Conservation (phyloP, 1,140 invertebrate genomes). For the Camponotus vicinus region DNA sequence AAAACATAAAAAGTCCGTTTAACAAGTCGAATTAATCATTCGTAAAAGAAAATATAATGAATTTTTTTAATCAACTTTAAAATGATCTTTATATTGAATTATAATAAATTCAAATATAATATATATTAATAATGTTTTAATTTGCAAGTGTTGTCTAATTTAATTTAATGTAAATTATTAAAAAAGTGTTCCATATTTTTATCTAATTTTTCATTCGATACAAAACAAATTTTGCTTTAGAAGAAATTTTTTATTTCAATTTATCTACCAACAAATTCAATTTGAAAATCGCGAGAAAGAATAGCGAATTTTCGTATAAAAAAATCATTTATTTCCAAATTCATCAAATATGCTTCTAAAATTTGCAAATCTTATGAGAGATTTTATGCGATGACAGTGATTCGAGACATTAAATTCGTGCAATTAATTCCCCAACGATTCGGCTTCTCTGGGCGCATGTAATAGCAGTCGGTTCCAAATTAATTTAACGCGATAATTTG, state of each 20-base stretch:
- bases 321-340: background rate
- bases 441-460: background rate
- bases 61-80: background rate
- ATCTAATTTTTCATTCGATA: background rate
- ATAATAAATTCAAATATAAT: constrained; percentile 18
- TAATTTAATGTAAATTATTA: constrained; percentile 2
- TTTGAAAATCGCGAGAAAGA: constrained; percentile 4
- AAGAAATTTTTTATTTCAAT: background rate
- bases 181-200: background rate
- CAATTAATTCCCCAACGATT: constrained; percentile 46
- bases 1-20: background rate
- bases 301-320: background rate
- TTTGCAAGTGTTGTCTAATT: background rate
- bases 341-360: background rate
- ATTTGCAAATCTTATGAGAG: background rate
- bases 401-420: constrained; percentile 9
- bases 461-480: constrained; percentile 1
- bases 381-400: background rate
- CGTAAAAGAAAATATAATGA: background rate
- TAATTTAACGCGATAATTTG: constrained; percentile 40
- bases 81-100: background rate
- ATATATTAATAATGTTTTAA: background rate
- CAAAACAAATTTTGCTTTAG: background rate
- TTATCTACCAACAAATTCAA: background rate
- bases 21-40: background rate